Evolutionary conservation across 1,140 invertebrate genomes (phyloP).

Genomic region (Micrasema minimum): DNA sequence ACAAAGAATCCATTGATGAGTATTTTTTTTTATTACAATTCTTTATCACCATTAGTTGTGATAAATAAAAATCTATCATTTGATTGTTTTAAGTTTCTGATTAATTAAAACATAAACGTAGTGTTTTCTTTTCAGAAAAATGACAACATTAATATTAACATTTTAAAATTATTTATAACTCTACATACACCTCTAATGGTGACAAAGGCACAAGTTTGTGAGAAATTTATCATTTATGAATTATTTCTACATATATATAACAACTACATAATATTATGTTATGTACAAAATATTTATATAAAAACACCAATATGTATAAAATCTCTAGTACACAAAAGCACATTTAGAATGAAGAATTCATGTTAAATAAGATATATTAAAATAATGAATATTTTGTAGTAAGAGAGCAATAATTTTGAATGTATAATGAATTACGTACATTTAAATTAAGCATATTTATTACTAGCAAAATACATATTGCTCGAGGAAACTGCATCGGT

Average conservation of each 20-base stretch:
- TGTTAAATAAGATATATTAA: neutral
- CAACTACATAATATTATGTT: slow-evolving; percentile 8
- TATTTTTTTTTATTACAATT: too few species aligned
- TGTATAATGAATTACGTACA: neutral
- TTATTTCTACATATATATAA: slow-evolving; percentile 18
- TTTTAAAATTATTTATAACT: slow-evolving; percentile 3
- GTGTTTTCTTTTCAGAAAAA: too few species aligned
- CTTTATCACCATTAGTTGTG: slow-evolving; percentile 19
- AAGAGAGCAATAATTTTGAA: slow-evolving; percentile 16
- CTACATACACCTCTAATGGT: slow-evolving; percentile 35
- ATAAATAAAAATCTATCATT: neutral
- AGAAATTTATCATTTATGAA: slow-evolving; percentile 19
- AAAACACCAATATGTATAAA: slow-evolving; percentile 7
- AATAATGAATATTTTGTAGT: neutral
- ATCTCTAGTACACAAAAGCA: slow-evolving; percentile 28
- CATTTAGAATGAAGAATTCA: neutral
- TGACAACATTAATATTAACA: too few species aligned
- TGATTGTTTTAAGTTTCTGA: too few species aligned
- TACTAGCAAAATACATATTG: neutral
- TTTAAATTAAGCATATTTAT: slow-evolving; percentile 20
- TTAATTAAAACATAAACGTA: too few species aligned
- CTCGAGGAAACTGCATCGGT: too few species aligned
- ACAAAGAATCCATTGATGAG: too few species aligned
- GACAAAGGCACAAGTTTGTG: slow-evolving; percentile 37
- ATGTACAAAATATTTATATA: slow-evolving; percentile 31